Conservation (phyloP, 2,888 invertebrate genomes). For the Sarcophaga subvicina region DNA sequence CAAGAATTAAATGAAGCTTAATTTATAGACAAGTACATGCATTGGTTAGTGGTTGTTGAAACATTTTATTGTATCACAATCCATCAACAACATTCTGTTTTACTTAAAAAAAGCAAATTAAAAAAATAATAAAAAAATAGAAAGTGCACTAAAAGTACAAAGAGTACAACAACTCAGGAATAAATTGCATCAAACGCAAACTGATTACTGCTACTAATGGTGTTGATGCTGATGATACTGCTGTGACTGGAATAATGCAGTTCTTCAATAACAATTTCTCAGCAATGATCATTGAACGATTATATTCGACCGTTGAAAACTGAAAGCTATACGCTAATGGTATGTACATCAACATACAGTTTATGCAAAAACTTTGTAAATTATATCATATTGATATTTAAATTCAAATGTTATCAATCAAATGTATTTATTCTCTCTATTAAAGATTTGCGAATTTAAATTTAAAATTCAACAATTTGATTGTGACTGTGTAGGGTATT, state of each 20-base stretch:
- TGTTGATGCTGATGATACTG: neutral
- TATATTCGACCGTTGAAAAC: no score
- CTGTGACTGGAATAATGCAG: conserved; percentile 36
- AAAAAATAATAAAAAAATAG: conserved; percentile 18
- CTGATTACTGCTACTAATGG: conserved; percentile 36
- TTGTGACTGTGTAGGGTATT: conserved; percentile 1
- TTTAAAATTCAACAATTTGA: neutral
- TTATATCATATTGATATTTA: no score
- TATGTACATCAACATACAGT: no score
- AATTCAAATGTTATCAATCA: no score
- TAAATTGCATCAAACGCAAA: conserved; percentile 66
- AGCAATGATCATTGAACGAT: neutral
- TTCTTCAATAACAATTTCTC: neutral
- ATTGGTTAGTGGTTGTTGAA: conserved; percentile 33
- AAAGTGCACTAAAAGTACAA: conserved; percentile 17
- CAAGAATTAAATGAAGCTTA: conserved; percentile 66
- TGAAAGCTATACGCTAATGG: no score
- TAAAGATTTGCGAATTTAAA: no score
- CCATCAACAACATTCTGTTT: conserved; percentile 46
- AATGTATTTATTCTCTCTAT: no score
- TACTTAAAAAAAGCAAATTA: conserved; percentile 3
- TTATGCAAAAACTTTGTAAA: no score
- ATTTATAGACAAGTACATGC: conserved; percentile 57
- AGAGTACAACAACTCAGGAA: conserved; percentile 39
- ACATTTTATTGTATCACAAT: conserved; percentile 36